A percentile compares a stretch with the other conserved stretches of the same genome.
Evolutionary conservation across 2,888 invertebrate genomes (phyloP).

Genomic region (Drosophila buzzatii): DNA sequence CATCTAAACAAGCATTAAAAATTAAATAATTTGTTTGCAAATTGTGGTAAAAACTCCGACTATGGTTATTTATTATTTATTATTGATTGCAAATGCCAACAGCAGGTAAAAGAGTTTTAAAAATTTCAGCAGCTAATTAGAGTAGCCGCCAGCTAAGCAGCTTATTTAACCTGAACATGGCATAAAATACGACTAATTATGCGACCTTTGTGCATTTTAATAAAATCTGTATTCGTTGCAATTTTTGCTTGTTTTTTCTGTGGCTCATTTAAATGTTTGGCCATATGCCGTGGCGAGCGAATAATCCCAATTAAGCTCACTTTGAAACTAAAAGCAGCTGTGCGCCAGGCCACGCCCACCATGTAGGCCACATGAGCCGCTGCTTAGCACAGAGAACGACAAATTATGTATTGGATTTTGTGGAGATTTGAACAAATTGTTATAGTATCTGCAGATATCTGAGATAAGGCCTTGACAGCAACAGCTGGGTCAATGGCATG

Average conservation of each 20-base stretch:
- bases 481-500: conserved; percentile 22
- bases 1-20: no score
- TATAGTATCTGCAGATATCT: not conserved
- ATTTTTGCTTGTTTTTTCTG: conserved; percentile 1
- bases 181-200: conserved; percentile 10
- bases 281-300: conserved; percentile 58
- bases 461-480: conserved; percentile 39
- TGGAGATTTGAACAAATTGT: conserved; percentile 22
- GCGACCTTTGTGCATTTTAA: conserved; percentile 1
- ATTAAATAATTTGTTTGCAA: no score
- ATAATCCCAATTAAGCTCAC: conserved; percentile 71
- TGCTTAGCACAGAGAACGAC: not conserved
- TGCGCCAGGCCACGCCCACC: conserved; percentile 16
- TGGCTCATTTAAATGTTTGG: conserved; percentile 37
- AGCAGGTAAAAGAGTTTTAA: not conserved
- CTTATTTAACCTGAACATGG: conserved; percentile 30
- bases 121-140: conserved; percentile 12
- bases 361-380: not conserved
- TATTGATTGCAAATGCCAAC: no score
- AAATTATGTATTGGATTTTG: conserved; percentile 12
- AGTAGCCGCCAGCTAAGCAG: conserved; percentile 37
- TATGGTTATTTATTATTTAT: not conserved
- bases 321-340: conserved; percentile 56
- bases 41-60: not conserved
- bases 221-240: conserved; percentile 8